Conservation (phyloP, 2,888 invertebrate species). For the Aleiodes alternator region DNA sequence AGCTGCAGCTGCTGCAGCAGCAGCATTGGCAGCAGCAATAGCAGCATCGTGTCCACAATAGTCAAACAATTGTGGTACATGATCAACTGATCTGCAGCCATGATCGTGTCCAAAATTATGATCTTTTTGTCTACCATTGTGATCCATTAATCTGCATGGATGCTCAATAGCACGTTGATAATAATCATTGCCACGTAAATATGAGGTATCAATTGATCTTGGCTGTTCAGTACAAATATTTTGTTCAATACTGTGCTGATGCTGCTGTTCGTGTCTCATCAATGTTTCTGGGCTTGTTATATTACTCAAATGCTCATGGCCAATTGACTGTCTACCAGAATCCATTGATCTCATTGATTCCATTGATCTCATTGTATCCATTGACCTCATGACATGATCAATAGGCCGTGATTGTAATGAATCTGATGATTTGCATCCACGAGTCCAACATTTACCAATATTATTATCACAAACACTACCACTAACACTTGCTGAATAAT, state of each 20-base stretch:
- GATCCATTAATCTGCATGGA: slow-evolving; percentile 71
- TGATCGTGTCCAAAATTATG: slow-evolving; percentile 70
- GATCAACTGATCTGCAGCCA: slow-evolving; percentile 70
- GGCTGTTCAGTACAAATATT: slow-evolving; percentile 58
- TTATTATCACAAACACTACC: slow-evolving; percentile 43
- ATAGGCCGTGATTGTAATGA: slow-evolving; percentile 72
- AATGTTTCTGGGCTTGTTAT: slow-evolving; percentile 28
- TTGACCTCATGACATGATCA: slow-evolving; percentile 69
- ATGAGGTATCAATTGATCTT: slow-evolving; percentile 53
- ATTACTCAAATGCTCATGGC: slow-evolving; percentile 53
- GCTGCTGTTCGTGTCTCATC: slow-evolving; percentile 44
- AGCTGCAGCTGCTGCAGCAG: too few species aligned
- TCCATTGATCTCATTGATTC: slow-evolving; percentile 73
- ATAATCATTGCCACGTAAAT: slow-evolving; percentile 61
- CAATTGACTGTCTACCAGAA: slow-evolving; percentile 67
- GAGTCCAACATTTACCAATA: slow-evolving; percentile 69
- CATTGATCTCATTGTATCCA: slow-evolving; percentile 72
- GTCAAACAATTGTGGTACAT: slow-evolving; percentile 68
- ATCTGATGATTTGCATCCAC: slow-evolving; percentile 70
- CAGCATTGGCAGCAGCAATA: slow-evolving; percentile 22
- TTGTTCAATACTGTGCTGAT: slow-evolving; percentile 61
- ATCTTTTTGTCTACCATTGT: slow-evolving; percentile 67
- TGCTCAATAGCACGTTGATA: slow-evolving; percentile 69
- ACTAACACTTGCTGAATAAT: slow-evolving; percentile 49
- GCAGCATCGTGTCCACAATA: slow-evolving; percentile 66